A percentile compares a stretch with the other conserved stretches of the same genome.
phyloP scores from a whole-genome alignment of 30 jellyfish, hydroid and myxozoan genomes.

The Turritopsis dohrnii region DNA sequence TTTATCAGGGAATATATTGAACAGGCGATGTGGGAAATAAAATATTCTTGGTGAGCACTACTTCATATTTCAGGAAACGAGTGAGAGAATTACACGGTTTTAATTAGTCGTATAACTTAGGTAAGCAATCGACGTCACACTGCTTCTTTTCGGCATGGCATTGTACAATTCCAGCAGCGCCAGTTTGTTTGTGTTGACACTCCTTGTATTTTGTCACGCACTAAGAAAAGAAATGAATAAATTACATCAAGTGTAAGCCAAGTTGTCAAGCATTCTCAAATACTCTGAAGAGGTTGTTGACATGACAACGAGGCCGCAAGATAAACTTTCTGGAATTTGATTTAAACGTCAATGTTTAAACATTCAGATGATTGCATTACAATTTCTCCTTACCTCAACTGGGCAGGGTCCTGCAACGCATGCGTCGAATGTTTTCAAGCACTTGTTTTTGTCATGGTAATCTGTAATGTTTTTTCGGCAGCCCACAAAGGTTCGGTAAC shows the following conservation, averaged over 20 bases:
- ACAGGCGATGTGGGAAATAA: neutral
- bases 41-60: neutral
- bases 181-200: neutral
- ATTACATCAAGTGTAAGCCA: neutral
- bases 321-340: neutral
- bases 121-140: neutral
- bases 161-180: neutral
- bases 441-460: neutral
- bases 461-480: neutral
- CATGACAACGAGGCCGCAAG: neutral
- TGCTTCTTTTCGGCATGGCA: neutral
- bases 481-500: slow-evolving; percentile 3
- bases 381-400: slow-evolving; percentile 3
- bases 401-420: slow-evolving; percentile 39
- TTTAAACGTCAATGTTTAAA: neutral
- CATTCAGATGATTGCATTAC: neutral
- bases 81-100: neutral
- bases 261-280: neutral
- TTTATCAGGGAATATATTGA: too few relatives aligned
- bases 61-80: too few relatives aligned
- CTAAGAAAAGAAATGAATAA: neutral
- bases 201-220: neutral
- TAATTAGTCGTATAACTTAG: neutral
- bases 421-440: slow-evolving; percentile 18
- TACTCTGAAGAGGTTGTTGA: neutral